These are phyloP conservation scores for Parnassius smintheus DNA, from an alignment of 2,888 invertebrate genomes.

Conservation along the genomic window DNA sequence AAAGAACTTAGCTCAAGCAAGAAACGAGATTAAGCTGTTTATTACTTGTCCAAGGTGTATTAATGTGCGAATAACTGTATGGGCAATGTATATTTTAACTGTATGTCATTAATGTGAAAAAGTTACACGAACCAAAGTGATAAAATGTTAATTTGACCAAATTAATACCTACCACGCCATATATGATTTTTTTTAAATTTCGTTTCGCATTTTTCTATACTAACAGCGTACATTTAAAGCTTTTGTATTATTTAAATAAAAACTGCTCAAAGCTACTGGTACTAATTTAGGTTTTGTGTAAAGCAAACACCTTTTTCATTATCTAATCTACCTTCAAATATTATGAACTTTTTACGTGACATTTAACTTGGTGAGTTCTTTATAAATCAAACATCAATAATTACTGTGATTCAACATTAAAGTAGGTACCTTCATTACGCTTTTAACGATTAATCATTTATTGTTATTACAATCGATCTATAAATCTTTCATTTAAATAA, in stretches of 20 bases:
- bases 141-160: no score
- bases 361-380: neutral
- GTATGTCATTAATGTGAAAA: no score
- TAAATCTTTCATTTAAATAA: neutral
- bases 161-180: no score
- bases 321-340: no score
- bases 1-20: conserved; percentile 33
- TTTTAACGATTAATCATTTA: neutral
- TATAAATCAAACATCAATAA: neutral
- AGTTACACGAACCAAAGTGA: no score
- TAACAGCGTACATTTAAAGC: no score
- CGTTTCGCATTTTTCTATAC: no score
- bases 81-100: neutral
- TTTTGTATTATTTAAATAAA: no score
- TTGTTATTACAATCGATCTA: neutral
- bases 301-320: no score
- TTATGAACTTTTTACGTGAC: neutral
- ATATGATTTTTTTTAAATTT: no score
- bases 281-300: no score
- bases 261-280: no score
- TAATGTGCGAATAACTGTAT: conserved; percentile 13
- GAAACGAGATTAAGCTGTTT: conserved; percentile 24
- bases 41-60: neutral
- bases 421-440: neutral
- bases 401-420: neutral